Conservation (phyloP, 37 sponge, comb jelly and placozoan species). For the Theonella swinhoei region DNA sequence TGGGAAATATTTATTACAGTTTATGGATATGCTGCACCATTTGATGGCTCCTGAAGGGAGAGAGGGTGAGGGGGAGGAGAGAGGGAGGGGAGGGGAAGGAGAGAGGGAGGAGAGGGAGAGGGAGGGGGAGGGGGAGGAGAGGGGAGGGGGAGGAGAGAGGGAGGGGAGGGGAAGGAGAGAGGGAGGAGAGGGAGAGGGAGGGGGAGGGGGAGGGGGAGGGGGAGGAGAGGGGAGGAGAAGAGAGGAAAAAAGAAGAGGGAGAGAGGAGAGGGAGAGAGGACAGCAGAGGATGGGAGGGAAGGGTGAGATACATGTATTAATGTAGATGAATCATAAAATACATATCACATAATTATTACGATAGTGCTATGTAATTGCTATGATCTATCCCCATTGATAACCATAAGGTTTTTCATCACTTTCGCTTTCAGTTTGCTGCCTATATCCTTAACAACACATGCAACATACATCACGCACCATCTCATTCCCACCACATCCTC, state of each 20-base stretch:
- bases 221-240: neutral
- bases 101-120: conserved; percentile 2
- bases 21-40: neutral
- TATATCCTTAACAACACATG: too few species aligned
- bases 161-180: conserved; percentile 1
- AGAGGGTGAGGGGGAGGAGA: conserved; percentile 4
- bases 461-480: too few species aligned
- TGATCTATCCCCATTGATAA: too few species aligned
- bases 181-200: neutral
- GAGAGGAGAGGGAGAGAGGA: neutral
- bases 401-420: too few species aligned
- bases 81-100: conserved; percentile 14
- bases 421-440: too few species aligned
- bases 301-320: neutral
- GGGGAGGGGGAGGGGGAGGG: neutral
- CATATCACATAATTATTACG: too few species aligned
- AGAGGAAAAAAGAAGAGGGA: neutral
- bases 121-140: neutral
- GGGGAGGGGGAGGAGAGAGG: neutral
- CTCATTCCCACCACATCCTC: too few species aligned
- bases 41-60: conserved; percentile 1
- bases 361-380: too few species aligned
- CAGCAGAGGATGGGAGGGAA: too few species aligned
- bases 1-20: neutral
- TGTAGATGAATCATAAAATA: too few species aligned